phyloP scores from a whole-genome alignment of 2,113 vertebrate species.

The Notarius quadriscutis region DNA sequence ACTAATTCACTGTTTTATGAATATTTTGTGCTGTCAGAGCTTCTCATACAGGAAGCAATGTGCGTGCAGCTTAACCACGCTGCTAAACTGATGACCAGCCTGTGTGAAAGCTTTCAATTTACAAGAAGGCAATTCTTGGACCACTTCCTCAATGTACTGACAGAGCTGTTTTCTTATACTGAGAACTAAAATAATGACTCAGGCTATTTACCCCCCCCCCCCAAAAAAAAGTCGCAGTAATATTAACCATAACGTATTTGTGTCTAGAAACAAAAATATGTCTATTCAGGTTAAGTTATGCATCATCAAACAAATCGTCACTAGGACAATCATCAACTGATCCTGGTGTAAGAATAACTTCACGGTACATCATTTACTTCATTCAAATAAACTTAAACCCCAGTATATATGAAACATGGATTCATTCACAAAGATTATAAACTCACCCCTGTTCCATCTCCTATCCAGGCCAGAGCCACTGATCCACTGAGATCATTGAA shows the following conservation, averaged over 20 bases:
- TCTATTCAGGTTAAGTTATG: not conserved
- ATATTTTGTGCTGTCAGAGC: not conserved
- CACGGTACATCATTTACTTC: not conserved
- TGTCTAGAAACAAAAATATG: not conserved
- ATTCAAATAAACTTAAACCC: not conserved
- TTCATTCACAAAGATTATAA: not conserved
- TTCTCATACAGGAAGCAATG: slow-evolving; percentile 1
- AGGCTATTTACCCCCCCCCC: not conserved
- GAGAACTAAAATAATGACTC: not conserved
- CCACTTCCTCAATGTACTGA: not conserved
- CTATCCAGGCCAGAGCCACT: slow-evolving; percentile 89
- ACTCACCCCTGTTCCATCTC: slow-evolving; percentile 90
- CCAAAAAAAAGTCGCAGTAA: not conserved
- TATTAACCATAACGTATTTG: not conserved
- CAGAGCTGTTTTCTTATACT: not conserved
- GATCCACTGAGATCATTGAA: slow-evolving; percentile 86
- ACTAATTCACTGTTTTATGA: not conserved
- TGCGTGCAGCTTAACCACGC: not conserved
- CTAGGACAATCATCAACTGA: not conserved
- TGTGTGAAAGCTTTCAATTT: not conserved
- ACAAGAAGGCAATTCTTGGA: not conserved
- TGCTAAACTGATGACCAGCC: not conserved
- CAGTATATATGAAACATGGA: not conserved
- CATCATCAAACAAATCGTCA: not conserved
- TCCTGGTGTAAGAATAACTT: not conserved